Percentiles rank a stretch among this genome's conserved stretches.
phyloP scores from a whole-genome alignment of 2,888 invertebrate genomes.

The Andrena bicolor region DNA sequence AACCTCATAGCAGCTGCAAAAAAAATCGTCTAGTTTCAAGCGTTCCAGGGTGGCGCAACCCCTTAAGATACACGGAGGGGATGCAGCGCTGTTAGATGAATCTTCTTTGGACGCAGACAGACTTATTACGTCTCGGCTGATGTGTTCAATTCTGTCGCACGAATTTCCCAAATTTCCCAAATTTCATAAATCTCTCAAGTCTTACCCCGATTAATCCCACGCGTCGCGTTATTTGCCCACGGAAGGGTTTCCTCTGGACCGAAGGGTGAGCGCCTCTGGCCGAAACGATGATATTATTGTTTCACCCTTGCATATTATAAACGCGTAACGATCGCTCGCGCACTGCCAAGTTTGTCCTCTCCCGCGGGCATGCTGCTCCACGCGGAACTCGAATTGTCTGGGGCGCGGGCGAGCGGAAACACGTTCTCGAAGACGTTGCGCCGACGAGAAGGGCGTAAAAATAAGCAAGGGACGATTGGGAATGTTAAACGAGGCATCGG shows the following conservation, averaged over 20 bases:
- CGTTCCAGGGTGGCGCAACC: too few species aligned
- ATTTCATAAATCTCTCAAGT: conserved; percentile 79
- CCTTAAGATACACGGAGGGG: too few species aligned
- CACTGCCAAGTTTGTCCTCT: conserved; percentile 78
- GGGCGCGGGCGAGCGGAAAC: neutral
- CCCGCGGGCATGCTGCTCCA: conserved; percentile 73
- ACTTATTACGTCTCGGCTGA: too few species aligned
- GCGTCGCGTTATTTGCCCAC: conserved; percentile 82
- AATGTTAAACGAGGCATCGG: neutral
- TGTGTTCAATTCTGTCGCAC: neutral
- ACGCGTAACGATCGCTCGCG: conserved; percentile 81
- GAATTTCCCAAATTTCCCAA: conserved; percentile 35
- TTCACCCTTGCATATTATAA: conserved; percentile 83
- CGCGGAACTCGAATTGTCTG: conserved; percentile 68
- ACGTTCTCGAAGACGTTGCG: neutral
- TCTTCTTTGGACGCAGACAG: too few species aligned
- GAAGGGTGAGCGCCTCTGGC: conserved; percentile 18
- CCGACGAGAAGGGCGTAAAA: too few species aligned
- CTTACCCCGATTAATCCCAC: conserved; percentile 82
- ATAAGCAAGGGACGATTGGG: too few species aligned
- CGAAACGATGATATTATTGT: conserved; percentile 80
- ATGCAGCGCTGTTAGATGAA: too few species aligned
- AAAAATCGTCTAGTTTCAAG: too few species aligned
- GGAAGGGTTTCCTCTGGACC: conserved; percentile 62
- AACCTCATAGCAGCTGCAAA: too few species aligned